Conservation (phyloP, 2,113 vertebrate genomes). For the Atherinomorus stipes region DNA sequence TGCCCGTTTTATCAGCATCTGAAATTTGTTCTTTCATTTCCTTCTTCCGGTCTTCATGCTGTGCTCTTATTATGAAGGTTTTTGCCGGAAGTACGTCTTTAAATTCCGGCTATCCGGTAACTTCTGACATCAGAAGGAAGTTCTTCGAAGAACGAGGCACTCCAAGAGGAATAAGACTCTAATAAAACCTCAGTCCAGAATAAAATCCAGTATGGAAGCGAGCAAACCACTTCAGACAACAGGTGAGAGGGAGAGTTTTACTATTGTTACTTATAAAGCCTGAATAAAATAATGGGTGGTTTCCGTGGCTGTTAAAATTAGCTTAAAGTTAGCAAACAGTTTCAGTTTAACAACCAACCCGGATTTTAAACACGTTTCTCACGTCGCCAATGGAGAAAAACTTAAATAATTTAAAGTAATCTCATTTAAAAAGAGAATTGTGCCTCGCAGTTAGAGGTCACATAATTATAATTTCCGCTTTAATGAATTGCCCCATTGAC, state of each 20-base stretch:
- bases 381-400: background rate
- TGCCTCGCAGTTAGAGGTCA: background rate
- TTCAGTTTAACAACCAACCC: background rate
- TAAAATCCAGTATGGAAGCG: slow-evolving; percentile 56
- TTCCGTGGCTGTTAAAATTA: slow-evolving; percentile 19
- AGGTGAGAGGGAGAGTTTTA: slow-evolving; percentile 42
- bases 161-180: slow-evolving; percentile 6
- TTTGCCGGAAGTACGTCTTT: background rate
- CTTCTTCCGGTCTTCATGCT: background rate
- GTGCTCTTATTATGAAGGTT: slow-evolving; percentile 33
- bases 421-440: background rate
- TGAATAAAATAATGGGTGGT: background rate
- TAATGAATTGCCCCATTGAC: background rate
- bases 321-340: slow-evolving; percentile 43
- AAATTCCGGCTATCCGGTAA: background rate
- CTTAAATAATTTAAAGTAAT: background rate
- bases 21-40: background rate
- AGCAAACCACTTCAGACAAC: slow-evolving; percentile 20
- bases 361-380: slow-evolving; percentile 60
- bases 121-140: slow-evolving; percentile 67
- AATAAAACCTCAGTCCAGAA: background rate
- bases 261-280: background rate
- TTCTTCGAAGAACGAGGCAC: slow-evolving; percentile 37
- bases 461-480: background rate
- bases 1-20: background rate